Percentiles rank a stretch among this genome's conserved stretches.
Conservation (phyloP, 2,888 invertebrate genomes). For the Phyllotreta cruciferae region DNA sequence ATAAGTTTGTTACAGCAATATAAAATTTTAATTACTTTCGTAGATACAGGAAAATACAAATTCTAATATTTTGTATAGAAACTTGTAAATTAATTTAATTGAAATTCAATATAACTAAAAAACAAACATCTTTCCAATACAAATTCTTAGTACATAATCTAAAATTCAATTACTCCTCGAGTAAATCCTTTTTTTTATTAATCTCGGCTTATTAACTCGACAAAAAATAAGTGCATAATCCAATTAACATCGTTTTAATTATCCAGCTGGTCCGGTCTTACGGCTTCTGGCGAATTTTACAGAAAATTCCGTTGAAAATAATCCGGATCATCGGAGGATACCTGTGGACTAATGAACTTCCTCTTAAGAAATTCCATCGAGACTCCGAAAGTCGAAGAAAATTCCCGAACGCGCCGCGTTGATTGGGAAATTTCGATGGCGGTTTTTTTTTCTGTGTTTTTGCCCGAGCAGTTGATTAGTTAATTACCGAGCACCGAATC, state of each 20-base stretch:
- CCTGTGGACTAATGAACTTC: constrained; percentile 25
- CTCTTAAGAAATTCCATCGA: constrained; percentile 23
- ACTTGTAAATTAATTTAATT: no score
- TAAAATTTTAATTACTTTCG: no score
- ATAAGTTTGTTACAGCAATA: no score
- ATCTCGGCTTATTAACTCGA: no score
- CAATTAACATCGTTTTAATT: background rate
- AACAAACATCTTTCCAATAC: no score
- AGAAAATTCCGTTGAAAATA: constrained; percentile 25
- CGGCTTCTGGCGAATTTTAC: constrained; percentile 11
- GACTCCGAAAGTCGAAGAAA: constrained; percentile 21
- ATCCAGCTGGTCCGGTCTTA: constrained; percentile 1
- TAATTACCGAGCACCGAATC: constrained; percentile 20
- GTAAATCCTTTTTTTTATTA: no score
- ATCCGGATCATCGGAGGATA: constrained; percentile 17
- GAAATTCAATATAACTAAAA: no score
- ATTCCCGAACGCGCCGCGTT: constrained; percentile 15
- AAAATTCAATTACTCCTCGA: no score
- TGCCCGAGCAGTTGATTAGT: constrained; percentile 21
- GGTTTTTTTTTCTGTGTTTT: constrained; percentile 18
- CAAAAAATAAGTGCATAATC: no score
- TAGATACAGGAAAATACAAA: no score
- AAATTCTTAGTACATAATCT: no score
- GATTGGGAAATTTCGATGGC: constrained; percentile 21
- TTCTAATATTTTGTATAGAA: no score